A percentile compares a stretch with the other conserved stretches of the same genome.
Evolutionary conservation across 1,140 invertebrate species (phyloP).

Genomic region (Copidosoma floridanum): DNA sequence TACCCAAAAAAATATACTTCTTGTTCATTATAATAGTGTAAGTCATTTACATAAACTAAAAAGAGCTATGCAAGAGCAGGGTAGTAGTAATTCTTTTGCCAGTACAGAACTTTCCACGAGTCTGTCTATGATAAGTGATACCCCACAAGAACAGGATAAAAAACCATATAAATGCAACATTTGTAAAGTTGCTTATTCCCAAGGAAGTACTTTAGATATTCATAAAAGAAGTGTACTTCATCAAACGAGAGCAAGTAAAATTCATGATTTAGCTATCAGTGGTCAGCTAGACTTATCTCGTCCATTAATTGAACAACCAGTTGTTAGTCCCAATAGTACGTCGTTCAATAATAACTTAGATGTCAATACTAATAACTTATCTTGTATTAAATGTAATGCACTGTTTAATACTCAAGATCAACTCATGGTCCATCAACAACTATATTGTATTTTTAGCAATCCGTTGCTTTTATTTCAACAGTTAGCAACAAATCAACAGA

Average conservation of each 20-base stretch:
- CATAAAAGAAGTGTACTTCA: slow-evolving; percentile 92
- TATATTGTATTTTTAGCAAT: slow-evolving; percentile 76
- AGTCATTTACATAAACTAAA: slow-evolving; percentile 94
- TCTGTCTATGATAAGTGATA: slow-evolving; percentile 55
- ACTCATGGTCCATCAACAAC: slow-evolving; percentile 77
- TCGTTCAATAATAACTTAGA: slow-evolving; percentile 49
- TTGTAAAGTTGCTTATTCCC: slow-evolving; percentile 90
- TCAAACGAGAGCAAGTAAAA: slow-evolving; percentile 85
- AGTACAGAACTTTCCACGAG: slow-evolving; percentile 54
- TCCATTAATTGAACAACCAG: slow-evolving; percentile 86
- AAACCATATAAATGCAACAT: slow-evolving; percentile 95
- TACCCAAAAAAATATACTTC: slow-evolving; percentile 92
- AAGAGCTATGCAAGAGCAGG: slow-evolving; percentile 81
- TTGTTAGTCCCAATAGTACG: slow-evolving; percentile 58
- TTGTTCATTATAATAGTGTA: slow-evolving; percentile 95
- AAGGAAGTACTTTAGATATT: slow-evolving; percentile 89
- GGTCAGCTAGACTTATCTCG: slow-evolving; percentile 85
- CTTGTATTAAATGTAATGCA: slow-evolving; percentile 75
- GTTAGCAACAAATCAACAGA: slow-evolving; percentile 52
- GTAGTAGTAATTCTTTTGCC: slow-evolving; percentile 67
- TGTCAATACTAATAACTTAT: slow-evolving; percentile 53
- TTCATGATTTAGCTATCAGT: slow-evolving; percentile 83
- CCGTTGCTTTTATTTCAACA: slow-evolving; percentile 63
- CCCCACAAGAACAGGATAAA: slow-evolving; percentile 74
- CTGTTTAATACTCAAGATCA: slow-evolving; percentile 78